Evolutionary conservation across 2,797 vertebrate species (phyloP).

Genomic region (Periophthalmus magnuspinnatus): DNA sequence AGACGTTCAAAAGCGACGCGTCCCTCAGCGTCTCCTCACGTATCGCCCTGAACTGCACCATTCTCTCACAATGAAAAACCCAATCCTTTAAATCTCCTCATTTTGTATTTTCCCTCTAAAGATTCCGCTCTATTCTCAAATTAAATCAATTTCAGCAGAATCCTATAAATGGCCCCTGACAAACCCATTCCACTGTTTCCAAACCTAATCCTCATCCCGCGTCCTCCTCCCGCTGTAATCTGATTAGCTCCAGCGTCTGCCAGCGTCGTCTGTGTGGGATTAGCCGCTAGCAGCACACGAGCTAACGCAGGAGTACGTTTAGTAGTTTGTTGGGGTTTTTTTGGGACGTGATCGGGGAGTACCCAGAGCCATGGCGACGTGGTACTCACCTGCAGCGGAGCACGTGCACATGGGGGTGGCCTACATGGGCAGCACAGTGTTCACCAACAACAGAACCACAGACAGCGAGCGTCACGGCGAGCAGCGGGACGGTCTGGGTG

Average conservation of each 20-base stretch:
- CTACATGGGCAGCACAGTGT: constrained; percentile 75
- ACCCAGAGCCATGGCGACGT: constrained; percentile 73
- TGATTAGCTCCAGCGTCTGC: constrained; percentile 67
- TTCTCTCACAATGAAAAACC: neutral
- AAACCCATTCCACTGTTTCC: constrained; percentile 27
- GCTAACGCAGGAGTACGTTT: constrained; percentile 1
- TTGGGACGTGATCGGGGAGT: constrained; percentile 24
- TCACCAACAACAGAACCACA: constrained; percentile 80
- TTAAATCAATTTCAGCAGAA: constrained; percentile 26
- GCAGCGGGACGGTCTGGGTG: constrained; percentile 61
- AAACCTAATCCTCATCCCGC: constrained; percentile 65
- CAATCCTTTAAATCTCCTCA: neutral
- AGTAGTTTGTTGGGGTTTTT: constrained; percentile 1
- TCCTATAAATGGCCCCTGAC: constrained; percentile 17
- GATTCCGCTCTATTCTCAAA: constrained; percentile 9
- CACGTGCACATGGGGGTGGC: constrained; percentile 77
- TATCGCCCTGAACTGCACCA: no score
- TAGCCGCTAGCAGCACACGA: constrained; percentile 13
- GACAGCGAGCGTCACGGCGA: constrained; percentile 69
- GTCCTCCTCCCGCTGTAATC: constrained; percentile 72
- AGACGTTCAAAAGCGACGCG: no score
- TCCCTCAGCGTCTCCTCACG: no score
- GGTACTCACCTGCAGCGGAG: constrained; percentile 76
- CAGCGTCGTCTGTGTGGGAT: constrained; percentile 29
- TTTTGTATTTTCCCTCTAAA: neutral